phyloP scores from a whole-genome alignment of 2,797 vertebrate genomes.

The Tadarida brasiliensis region DNA sequence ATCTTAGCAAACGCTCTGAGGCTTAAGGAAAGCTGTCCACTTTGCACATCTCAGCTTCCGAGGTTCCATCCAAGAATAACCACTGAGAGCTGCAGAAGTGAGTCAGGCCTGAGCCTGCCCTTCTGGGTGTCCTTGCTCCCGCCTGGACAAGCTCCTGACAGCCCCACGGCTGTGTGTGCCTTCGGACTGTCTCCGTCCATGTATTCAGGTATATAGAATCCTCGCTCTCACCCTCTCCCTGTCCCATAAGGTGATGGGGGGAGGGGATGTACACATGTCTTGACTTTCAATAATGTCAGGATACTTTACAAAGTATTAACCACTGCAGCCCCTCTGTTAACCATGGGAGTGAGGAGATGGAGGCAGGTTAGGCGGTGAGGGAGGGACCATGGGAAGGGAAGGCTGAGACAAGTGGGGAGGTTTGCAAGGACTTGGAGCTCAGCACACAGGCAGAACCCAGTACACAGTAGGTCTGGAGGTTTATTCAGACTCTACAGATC shows the following conservation, averaged over 20 bases:
- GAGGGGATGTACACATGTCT: rapidly evolving
- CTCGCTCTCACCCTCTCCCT: not conserved
- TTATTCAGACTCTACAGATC: no score
- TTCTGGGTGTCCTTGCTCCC: not conserved
- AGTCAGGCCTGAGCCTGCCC: not conserved
- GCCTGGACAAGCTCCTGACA: no score
- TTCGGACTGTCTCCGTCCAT: not conserved
- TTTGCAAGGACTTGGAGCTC: no score
- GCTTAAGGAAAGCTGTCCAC: not conserved
- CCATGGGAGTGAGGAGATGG: not conserved
- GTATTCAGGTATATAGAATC: not conserved
- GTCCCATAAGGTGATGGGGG: not conserved
- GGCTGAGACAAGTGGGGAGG: no score
- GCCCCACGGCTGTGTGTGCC: not conserved
- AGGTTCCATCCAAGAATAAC: not conserved
- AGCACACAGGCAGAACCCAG: no score
- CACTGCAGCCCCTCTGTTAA: not conserved
- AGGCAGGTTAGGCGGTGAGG: no score
- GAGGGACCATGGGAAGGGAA: no score
- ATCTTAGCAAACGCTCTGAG: rapidly evolving
- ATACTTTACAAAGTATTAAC: not conserved
- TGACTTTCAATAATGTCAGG: no score
- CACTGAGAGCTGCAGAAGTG: not conserved
- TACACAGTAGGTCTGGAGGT: no score
- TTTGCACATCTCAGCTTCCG: not conserved